Conservation (phyloP, 2,797 vertebrate species). For the Parauchenoglanis ngamensis region DNA sequence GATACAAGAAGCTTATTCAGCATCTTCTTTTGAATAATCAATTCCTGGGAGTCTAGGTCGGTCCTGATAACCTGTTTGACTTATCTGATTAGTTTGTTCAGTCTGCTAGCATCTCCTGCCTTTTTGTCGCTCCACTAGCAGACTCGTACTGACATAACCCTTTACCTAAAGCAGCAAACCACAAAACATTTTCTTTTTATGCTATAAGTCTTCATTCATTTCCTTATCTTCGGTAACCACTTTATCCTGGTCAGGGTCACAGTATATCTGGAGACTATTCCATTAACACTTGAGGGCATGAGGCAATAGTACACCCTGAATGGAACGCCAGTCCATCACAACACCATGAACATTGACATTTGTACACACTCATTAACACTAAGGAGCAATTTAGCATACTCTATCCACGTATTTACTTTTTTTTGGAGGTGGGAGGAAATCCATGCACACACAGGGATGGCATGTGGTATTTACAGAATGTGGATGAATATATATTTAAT, state of each 20-base stretch:
- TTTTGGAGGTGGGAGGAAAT: neutral
- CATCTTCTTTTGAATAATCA: neutral
- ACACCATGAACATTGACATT: neutral
- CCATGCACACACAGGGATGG: neutral
- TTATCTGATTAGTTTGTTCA: neutral
- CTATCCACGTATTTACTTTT: neutral
- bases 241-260: too few relatives aligned
- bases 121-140: neutral
- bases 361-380: neutral
- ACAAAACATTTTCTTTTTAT: too few relatives aligned
- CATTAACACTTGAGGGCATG: too few relatives aligned
- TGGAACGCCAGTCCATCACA: neutral
- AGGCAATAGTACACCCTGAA: neutral
- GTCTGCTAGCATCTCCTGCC: neutral
- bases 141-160: neutral
- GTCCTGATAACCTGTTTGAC: neutral
- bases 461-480: neutral
- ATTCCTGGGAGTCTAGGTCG: neutral
- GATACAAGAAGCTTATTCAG: neutral
- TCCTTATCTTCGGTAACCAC: too few relatives aligned
- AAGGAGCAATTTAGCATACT: neutral
- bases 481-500: too few relatives aligned
- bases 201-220: too few relatives aligned
- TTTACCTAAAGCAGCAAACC: too few relatives aligned
- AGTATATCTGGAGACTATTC: too few relatives aligned